Evolutionary conservation across 2,113 vertebrate genomes (phyloP).

Genomic region (Labrus mixtus): DNA sequence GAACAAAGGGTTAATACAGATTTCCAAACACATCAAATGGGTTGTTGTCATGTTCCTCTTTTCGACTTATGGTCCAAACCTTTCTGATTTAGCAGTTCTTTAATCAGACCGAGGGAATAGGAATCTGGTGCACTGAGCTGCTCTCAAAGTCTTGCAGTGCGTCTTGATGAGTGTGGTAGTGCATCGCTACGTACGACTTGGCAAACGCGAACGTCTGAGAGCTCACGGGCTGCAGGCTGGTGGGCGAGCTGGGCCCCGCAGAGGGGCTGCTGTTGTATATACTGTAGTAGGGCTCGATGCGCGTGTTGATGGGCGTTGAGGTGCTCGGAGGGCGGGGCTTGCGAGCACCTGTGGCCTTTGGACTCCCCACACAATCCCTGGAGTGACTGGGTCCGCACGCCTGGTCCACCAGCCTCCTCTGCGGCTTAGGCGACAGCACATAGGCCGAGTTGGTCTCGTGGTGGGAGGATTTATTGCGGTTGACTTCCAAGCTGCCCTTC

Average conservation of each 20-base stretch:
- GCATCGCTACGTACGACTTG: slow-evolving; percentile 90
- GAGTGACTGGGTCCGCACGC: slow-evolving; percentile 93
- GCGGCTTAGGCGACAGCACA: slow-evolving; percentile 92
- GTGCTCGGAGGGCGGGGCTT: slow-evolving; percentile 90
- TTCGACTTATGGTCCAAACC: slow-evolving; percentile 33
- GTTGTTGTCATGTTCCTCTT: slow-evolving; percentile 14
- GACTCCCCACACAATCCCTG: slow-evolving; percentile 89
- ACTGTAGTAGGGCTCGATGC: slow-evolving; percentile 96
- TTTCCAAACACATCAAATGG: slow-evolving; percentile 34
- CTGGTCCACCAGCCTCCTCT: slow-evolving; percentile 92
- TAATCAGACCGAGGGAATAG: slow-evolving; percentile 88
- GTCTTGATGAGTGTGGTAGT: slow-evolving; percentile 88
- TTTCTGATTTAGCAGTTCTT: slow-evolving; percentile 25
- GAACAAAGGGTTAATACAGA: slow-evolving; percentile 49
- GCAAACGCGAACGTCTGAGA: slow-evolving; percentile 87
- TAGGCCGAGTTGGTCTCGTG: slow-evolving; percentile 97
- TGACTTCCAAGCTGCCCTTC: slow-evolving; percentile 93
- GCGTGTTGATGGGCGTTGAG: slow-evolving; percentile 94
- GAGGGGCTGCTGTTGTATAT: slow-evolving; percentile 95
- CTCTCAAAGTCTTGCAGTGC: slow-evolving; percentile 87
- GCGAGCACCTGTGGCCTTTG: slow-evolving; percentile 82
- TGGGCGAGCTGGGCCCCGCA: slow-evolving; percentile 86
- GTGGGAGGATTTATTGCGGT: slow-evolving; percentile 97
- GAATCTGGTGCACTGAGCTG: slow-evolving; percentile 87
- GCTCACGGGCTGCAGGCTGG: slow-evolving; percentile 85